Base-by-base conservation (phyloP, 2,888 invertebrate species). In the Apoda limacodes region DNA sequence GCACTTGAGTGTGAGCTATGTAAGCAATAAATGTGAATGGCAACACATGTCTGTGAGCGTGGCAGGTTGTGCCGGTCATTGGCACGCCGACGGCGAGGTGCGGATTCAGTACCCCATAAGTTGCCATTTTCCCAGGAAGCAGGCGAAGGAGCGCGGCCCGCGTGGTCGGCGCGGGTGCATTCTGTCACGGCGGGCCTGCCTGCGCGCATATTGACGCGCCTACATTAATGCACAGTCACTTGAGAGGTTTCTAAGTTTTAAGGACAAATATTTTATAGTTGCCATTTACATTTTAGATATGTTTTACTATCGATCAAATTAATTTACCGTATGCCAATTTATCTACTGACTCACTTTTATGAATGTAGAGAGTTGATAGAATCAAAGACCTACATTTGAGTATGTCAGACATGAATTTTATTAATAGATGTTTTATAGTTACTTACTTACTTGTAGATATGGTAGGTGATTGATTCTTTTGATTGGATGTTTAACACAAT, bases 61-160 rank as follows among this genome's bases (percentile, higher is more conserved):
- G 53, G 60, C 59, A 65, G 57, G 65, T 63, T 63, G 60, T 46
- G 46, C 48, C 55, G 75, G 74, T 78, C 74, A 74, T 63, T 63
- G 71, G 67, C 74, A 72, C 71, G 61, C 57, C n/a, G n/a, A n/a
- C n/a, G n/a, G 61, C 43, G 58, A 69, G 64, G 55, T 65, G 68
- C 72, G 72, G 74, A 72, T 75, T 75, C 66, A 70, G 63, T 72
- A 72, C 70, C 71, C 69, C 65, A 67, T 74, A 75, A 76, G 65
- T 75, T 72, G 75, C 71, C 62, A 74, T 76, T 76, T 76, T 78
- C 76, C 72, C 66, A 70, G 72, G 78, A 78, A 76, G 64, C 65
- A 60, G 48, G 41, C 49, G 42, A 45, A 49, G 49, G 44, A 46
- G 43, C 47, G 39, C 45, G 32, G 37, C 51, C 53, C 60, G 58